Conservation (phyloP, 2,888 invertebrate genomes). For the Hyppa rectilinea region DNA sequence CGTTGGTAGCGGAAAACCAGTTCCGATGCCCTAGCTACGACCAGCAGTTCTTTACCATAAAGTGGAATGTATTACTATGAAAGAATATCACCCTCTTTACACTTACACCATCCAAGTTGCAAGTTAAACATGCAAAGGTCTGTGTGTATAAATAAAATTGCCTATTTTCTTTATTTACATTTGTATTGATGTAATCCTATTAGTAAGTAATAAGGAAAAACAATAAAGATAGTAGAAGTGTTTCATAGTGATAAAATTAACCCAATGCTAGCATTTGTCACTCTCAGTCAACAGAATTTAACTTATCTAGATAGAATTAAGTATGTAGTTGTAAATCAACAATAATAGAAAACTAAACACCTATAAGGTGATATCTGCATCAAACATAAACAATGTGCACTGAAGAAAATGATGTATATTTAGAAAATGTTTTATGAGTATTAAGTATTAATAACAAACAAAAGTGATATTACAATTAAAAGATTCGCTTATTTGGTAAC, state of each 20-base stretch:
- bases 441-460: conserved; percentile 62
- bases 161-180: conserved; percentile 33
- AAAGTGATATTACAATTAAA: conserved; percentile 45
- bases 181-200: conserved; percentile 46
- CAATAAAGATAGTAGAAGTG: conserved; percentile 25
- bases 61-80: not conserved
- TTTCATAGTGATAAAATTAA: conserved; percentile 26
- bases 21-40: too few species aligned
- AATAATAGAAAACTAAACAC: conserved; percentile 7
- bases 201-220: conserved; percentile 50
- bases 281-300: conserved; percentile 17
- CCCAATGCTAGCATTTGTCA: conserved; percentile 13
- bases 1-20: too few species aligned
- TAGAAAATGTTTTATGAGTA: conserved; percentile 52
- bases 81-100: not conserved
- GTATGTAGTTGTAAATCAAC: conserved; percentile 28
- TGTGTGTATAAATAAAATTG: conserved; percentile 37
- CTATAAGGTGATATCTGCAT: conserved; percentile 4
- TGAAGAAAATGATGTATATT: conserved; percentile 41
- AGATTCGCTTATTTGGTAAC: conserved; percentile 76
- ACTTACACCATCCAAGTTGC: not conserved
- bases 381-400: conserved; percentile 39
- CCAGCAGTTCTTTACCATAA: not conserved
- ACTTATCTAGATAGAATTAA: conserved; percentile 7
- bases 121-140: not conserved